These are phyloP conservation scores for Momotus momota DNA, from an alignment of 2,797 vertebrate genomes.

Conservation along the genomic window DNA sequence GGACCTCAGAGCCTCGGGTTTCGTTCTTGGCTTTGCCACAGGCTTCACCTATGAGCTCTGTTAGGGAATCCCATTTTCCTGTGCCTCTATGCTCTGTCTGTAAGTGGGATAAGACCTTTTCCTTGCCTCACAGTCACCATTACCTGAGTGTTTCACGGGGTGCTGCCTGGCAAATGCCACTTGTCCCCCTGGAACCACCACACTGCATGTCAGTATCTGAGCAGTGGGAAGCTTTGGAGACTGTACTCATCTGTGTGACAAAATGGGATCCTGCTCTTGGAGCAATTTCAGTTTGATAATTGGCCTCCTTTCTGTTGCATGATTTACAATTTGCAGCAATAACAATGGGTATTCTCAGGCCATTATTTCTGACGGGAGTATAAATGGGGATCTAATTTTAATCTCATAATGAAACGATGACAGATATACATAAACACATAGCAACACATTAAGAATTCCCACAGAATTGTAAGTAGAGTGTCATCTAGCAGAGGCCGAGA, in stretches of 20 bases:
- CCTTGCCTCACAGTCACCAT: neutral
- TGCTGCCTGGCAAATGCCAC: neutral
- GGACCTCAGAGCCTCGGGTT: neutral
- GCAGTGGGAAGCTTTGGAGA: neutral
- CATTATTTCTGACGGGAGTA: slow-evolving; percentile 51
- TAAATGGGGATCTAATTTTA: slow-evolving; percentile 51
- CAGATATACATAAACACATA: slow-evolving; percentile 50
- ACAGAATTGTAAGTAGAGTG: slow-evolving; percentile 24
- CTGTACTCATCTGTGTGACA: neutral
- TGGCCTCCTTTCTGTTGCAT: neutral
- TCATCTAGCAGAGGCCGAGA: slow-evolving; percentile 4
- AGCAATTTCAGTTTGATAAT: neutral
- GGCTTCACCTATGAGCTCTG: neutral
- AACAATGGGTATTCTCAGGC: slow-evolving; percentile 33
- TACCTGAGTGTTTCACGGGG: neutral
- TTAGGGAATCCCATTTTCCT: neutral
- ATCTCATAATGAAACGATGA: slow-evolving; percentile 65
- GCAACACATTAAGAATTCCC: slow-evolving; percentile 41
- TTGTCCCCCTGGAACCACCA: neutral
- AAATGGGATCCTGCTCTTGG: neutral
- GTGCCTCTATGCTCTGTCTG: accelerated
- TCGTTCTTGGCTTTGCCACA: neutral
- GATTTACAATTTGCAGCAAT: slow-evolving; percentile 48
- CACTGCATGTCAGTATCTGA: neutral
- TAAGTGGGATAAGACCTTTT: neutral